Conservation (phyloP, 2,888 invertebrate genomes). For the Drosophila rellima region DNA sequence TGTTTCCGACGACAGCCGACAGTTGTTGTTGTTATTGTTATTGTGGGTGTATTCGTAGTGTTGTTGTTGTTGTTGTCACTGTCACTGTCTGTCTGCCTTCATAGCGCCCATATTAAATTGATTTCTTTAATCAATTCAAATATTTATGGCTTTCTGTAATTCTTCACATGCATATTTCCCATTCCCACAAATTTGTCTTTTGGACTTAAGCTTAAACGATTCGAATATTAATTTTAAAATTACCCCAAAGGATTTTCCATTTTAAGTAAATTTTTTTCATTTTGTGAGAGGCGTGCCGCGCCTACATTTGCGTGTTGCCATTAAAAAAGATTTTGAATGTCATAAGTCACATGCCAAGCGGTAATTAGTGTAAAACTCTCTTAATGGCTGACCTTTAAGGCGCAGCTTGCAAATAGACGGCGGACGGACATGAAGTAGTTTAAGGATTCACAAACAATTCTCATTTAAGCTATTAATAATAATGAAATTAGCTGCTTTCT, state of each 20-base stretch:
- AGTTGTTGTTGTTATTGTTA: slow-evolving; percentile 31
- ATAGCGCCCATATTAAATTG: slow-evolving; percentile 70
- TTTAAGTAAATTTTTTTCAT: neutral
- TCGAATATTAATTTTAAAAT: slow-evolving; percentile 43
- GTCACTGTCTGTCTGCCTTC: slow-evolving; percentile 26
- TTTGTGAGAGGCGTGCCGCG: slow-evolving; percentile 11
- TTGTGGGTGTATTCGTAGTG: slow-evolving; percentile 25
- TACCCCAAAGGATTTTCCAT: neutral
- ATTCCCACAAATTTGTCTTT: slow-evolving; percentile 6
- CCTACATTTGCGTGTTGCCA: slow-evolving; percentile 42
- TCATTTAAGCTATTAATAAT: slow-evolving; percentile 20
- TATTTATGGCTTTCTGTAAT: slow-evolving; percentile 65
- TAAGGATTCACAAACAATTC: slow-evolving; percentile 33
- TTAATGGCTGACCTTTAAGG: slow-evolving; percentile 46
- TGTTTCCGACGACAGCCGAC: slow-evolving; percentile 39
- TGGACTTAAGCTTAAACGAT: slow-evolving; percentile 44
- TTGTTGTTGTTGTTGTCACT: slow-evolving; percentile 20
- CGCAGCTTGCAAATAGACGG: slow-evolving; percentile 21
- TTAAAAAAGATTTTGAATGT: slow-evolving; percentile 60
- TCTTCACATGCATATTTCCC: slow-evolving; percentile 24
- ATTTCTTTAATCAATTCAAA: slow-evolving; percentile 73
- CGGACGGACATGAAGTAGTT: slow-evolving; percentile 13
- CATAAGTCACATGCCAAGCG: slow-evolving; percentile 75
- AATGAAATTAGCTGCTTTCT: slow-evolving; percentile 19
- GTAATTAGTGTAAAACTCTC: slow-evolving; percentile 62